Base-by-base conservation (phyloP, 2,797 vertebrate genomes). In the Cyprinodon diabolis region DNA sequence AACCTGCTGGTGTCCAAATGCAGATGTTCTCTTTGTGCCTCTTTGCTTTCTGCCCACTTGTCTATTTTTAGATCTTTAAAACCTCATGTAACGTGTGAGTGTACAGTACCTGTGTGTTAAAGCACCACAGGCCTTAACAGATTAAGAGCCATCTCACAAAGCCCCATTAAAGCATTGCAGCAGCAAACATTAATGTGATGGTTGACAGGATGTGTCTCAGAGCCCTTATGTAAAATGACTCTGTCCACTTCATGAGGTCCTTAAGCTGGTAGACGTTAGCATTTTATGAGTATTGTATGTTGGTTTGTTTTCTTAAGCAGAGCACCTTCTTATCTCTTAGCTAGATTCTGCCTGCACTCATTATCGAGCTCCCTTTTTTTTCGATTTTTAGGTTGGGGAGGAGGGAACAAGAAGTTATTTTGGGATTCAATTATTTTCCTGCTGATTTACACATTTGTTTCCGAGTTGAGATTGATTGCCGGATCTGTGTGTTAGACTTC, bases 381-480 rank as follows among this genome's bases (percentile, higher is more conserved):
- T 72, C 68, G 9, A 17, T 83, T 78, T 79, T 84, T 80, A 68
- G 58, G 25, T 48, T 35, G 68, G 25, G 68, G 58, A 65, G 72
- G 75, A 72, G 78, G 76, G 71, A 72, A 81, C 71, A 73, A 52
- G 58, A 72, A 79, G 85, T 84, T 93, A 92, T 93, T 93, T 92
- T 90, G 78, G 89, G 84, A 90, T 84, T 87, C 88, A 87, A 86
- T 90, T 90, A 93, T 87, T 86, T 91, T 91, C 79, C 84, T 88
- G 90, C 91, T 92, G 92, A 93, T 89, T 81, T 78, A 79, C 69
- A 81, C 82, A 84, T 76, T 87, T 84, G 79, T 81, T 84, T 79
- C 72, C 73, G 19, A 58, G 76, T 75, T 56, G 45, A 40, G 35
- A 85, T 81, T 75, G 67, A 85, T 78, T 76, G 37, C 55, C 57